These are phyloP conservation scores for Nesidiocoris tenuis DNA, from an alignment of 2,888 invertebrate genomes.

Conservation along the genomic window DNA sequence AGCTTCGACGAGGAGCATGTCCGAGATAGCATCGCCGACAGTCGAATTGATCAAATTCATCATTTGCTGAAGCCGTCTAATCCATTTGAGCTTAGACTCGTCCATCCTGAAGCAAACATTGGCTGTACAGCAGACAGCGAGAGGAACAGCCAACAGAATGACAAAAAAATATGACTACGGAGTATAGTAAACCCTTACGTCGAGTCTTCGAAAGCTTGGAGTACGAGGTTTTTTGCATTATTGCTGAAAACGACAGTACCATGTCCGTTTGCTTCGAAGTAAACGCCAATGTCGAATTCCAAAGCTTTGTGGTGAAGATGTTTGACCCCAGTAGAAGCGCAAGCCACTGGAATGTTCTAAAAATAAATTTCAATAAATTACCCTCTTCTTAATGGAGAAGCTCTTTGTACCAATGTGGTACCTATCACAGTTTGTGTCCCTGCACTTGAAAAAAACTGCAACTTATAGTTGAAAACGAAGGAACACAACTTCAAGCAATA, in stretches of 20 bases:
- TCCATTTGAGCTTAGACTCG: background rate
- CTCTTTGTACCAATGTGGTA: too few species aligned
- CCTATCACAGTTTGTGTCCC: too few species aligned
- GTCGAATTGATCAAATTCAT: slow-evolving; percentile 85
- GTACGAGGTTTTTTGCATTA: slow-evolving; percentile 62
- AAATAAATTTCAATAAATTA: too few species aligned
- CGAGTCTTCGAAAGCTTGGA: slow-evolving; percentile 56
- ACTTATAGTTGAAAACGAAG: too few species aligned
- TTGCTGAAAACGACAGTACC: slow-evolving; percentile 88
- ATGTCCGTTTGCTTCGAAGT: slow-evolving; percentile 99
- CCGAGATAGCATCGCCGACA: slow-evolving; percentile 96
- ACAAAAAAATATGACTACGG: too few species aligned
- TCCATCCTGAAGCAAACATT: slow-evolving; percentile 4
- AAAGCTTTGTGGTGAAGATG: slow-evolving; percentile 89
- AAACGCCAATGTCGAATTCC: slow-evolving; percentile 91
- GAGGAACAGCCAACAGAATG: too few species aligned
- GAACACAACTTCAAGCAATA: too few species aligned
- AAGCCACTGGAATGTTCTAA: slow-evolving; percentile 85
- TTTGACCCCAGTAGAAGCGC: slow-evolving; percentile 95
- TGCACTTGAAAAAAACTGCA: too few species aligned
- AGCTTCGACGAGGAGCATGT: slow-evolving; percentile 89
- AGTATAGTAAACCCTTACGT: too few species aligned
- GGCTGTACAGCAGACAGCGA: background rate
- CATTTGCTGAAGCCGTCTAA: slow-evolving; percentile 4
- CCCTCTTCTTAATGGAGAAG: too few species aligned